Evolutionary conservation across 2,113 vertebrate species (phyloP).

Genomic region (Myotis yumanensis): DNA sequence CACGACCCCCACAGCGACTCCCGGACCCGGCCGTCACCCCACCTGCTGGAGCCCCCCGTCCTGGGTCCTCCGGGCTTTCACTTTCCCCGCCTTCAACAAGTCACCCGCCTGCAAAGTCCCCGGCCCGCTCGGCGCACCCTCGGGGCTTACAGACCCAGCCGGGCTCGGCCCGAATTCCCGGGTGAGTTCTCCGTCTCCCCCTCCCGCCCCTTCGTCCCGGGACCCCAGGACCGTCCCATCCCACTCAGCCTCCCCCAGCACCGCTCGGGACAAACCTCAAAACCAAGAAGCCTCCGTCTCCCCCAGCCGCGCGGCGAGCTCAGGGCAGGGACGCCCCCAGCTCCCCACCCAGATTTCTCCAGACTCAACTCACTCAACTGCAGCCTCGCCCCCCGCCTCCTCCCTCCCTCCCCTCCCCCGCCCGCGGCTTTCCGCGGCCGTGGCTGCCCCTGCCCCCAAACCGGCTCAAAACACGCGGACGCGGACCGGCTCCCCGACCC

Average conservation of each 20-base stretch:
- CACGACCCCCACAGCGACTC: slow-evolving; percentile 58
- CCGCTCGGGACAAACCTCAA: slow-evolving; percentile 50
- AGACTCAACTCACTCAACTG: slow-evolving; percentile 23
- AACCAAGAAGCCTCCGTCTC: background rate
- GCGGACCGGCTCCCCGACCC: background rate
- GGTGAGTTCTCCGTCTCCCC: background rate
- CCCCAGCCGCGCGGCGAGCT: background rate
- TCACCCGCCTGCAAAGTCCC: slow-evolving; percentile 67
- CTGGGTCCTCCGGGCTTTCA: background rate
- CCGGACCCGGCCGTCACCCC: slow-evolving; percentile 52
- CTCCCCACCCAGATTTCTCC: slow-evolving; percentile 39
- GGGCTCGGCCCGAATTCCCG: slow-evolving; percentile 29
- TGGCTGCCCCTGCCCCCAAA: slow-evolving; percentile 17
- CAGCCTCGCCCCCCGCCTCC: slow-evolving; percentile 12
- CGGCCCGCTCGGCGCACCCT: background rate
- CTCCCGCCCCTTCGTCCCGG: background rate
- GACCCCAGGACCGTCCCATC: background rate
- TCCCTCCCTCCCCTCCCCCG: background rate
- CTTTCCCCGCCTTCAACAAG: slow-evolving; percentile 66
- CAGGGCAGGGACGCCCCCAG: background rate
- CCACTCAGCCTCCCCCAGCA: background rate
- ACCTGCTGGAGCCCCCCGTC: slow-evolving; percentile 62
- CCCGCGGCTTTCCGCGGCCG: background rate
- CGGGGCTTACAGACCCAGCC: background rate
- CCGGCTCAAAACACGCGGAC: slow-evolving; percentile 64